These are phyloP conservation scores for Microcaecilia unicolor DNA, from an alignment of 2,797 vertebrate genomes.

Conservation along the genomic window DNA sequence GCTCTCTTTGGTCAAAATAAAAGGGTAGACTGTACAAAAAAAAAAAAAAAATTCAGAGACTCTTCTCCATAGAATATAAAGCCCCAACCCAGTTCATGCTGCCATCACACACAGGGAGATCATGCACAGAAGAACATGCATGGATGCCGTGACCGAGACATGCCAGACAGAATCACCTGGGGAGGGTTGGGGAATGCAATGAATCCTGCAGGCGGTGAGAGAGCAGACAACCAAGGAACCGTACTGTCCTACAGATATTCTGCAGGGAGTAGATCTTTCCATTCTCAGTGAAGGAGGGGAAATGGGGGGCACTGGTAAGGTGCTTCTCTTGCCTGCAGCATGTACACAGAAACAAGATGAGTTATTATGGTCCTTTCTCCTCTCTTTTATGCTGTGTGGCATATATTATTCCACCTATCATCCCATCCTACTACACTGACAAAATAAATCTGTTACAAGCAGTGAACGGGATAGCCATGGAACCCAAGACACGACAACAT, in stretches of 20 bases:
- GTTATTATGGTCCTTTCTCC: no score
- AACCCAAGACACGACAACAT: no score
- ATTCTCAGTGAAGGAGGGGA: not conserved
- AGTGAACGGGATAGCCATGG: no score
- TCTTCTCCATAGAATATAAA: not conserved
- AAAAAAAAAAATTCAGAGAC: not conserved
- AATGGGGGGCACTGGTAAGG: not conserved
- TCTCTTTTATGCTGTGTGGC: no score
- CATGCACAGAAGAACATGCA: not conserved
- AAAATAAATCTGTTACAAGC: no score
- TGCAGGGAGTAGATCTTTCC: constrained; percentile 34
- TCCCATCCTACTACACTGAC: no score
- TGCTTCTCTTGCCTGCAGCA: not conserved
- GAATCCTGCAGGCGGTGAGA: constrained; percentile 12
- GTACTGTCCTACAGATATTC: constrained; percentile 31
- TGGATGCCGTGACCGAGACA: not conserved
- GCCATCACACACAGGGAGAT: not conserved
- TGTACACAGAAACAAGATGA: no score
- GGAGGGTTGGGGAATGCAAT: not conserved
- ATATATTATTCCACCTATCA: no score
- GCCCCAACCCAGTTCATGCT: accelerated
- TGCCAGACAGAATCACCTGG: constrained; percentile 17
- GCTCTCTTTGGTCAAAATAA: no score
- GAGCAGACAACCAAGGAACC: constrained; percentile 21
- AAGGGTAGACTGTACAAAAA: not conserved